phyloP scores from a whole-genome alignment of 2,888 invertebrate species.

The Lepidocyrtinus sp. region DNA sequence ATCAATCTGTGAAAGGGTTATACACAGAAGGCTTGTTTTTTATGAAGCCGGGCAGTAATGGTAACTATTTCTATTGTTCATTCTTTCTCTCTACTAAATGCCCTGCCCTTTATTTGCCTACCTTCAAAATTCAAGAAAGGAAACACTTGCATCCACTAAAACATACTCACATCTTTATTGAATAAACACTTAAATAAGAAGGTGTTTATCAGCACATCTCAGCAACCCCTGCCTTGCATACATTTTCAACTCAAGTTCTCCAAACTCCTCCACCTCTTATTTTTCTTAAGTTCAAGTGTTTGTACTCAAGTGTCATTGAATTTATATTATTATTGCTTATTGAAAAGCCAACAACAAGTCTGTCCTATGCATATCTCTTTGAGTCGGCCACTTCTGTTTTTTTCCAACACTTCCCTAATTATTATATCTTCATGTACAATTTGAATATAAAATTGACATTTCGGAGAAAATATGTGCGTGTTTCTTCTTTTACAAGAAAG shows the following conservation, averaged over 20 bases:
- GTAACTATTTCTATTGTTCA: constrained; percentile 4
- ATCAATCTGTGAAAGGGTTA: background rate
- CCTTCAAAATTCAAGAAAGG: background rate
- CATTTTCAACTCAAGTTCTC: background rate
- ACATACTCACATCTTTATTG: constrained; percentile 3
- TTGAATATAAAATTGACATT: background rate
- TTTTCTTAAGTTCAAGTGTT: background rate
- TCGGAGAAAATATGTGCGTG: constrained; percentile 10
- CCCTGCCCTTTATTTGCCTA: background rate
- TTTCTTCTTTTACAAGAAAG: background rate
- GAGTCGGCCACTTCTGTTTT: background rate
- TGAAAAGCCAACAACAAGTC: background rate
- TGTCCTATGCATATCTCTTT: background rate
- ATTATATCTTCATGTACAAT: background rate
- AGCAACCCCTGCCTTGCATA: background rate
- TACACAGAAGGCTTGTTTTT: constrained; percentile 1
- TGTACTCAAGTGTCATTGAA: constrained; percentile 6
- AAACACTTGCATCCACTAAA: background rate
- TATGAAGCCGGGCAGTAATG: constrained; percentile 1
- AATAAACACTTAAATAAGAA: constrained; percentile 18
- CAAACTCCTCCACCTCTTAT: background rate
- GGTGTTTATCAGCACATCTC: constrained; percentile 12
- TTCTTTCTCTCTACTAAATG: background rate
- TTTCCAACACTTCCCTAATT: background rate
- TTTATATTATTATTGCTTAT: constrained; percentile 18